A percentile compares a stretch with the other conserved stretches of the same genome.
phyloP scores from a whole-genome alignment of 2,113 vertebrate genomes.

The Aspiorhynchus laticeps region DNA sequence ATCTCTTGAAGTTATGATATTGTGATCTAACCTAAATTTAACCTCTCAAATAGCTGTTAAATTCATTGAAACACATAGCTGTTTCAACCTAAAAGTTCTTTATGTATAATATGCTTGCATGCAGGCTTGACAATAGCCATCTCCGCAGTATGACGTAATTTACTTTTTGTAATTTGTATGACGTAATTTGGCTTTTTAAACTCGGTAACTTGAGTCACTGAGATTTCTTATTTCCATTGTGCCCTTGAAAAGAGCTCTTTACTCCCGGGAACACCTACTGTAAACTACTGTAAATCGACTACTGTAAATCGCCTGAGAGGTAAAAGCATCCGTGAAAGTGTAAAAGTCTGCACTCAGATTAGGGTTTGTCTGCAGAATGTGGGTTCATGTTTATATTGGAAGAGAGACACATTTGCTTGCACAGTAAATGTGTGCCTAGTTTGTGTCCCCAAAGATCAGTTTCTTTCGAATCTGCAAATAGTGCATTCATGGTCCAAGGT shows the following conservation, averaged over 20 bases:
- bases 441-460: not conserved
- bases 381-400: not conserved
- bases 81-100: not conserved
- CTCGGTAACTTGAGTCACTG: slow-evolving; percentile 1
- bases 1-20: not conserved
- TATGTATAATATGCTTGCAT: not conserved
- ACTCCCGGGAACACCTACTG: not conserved
- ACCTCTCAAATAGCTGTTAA: not conserved
- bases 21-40: not conserved
- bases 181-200: slow-evolving; percentile 7
- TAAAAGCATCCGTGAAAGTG: not conserved
- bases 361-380: not conserved
- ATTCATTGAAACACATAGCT: not conserved
- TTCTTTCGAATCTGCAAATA: not conserved
- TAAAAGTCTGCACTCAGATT: not conserved
- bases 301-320: not conserved
- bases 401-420: not conserved
- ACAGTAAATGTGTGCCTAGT: slow-evolving; percentile 9
- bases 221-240: not conserved
- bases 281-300: not conserved
- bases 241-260: not conserved
- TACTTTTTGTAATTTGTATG: too few species aligned
- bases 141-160: not conserved
- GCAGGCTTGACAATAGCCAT: not conserved
- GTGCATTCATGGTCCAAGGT: not conserved